These are phyloP conservation scores for Conomelus anceps DNA, from an alignment of 2,888 invertebrate species.

Conservation along the genomic window DNA sequence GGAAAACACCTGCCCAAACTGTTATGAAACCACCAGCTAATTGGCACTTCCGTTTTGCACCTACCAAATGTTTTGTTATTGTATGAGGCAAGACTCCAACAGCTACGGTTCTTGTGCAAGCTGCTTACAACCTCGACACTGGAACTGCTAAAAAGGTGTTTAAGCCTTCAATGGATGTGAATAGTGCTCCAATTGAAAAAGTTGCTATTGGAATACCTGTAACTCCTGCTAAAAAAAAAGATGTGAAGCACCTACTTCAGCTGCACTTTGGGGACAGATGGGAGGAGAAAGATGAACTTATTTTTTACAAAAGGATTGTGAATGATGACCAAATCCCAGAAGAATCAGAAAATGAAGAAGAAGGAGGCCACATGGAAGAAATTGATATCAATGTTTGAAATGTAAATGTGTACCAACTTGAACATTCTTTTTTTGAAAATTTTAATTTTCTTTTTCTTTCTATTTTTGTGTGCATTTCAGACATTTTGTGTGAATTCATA, in stretches of 20 bases:
- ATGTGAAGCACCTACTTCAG: background rate
- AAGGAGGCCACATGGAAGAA: background rate
- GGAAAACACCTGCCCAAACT: constrained; percentile 1
- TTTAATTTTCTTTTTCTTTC: background rate
- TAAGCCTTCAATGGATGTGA: background rate
- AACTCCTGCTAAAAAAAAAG: background rate
- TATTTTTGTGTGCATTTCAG: background rate
- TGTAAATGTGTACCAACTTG: background rate
- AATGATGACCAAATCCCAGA: constrained; percentile 1
- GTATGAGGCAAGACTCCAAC: background rate
- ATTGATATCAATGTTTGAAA: constrained; percentile 1
- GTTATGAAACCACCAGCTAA: background rate
- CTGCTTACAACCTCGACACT: background rate
- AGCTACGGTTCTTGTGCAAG: background rate
- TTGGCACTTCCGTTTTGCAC: background rate
- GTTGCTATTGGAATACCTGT: background rate
- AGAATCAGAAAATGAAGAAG: background rate
- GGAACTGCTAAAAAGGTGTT: background rate
- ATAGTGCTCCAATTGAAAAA: background rate
- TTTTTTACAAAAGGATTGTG: background rate
- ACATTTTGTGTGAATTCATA: background rate
- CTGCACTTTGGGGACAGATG: background rate
- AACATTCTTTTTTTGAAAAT: background rate
- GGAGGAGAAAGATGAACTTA: background rate
- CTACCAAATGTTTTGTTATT: background rate